Conservation (phyloP, 2,113 vertebrate species). For the Aldabrachelys gigantea region DNA sequence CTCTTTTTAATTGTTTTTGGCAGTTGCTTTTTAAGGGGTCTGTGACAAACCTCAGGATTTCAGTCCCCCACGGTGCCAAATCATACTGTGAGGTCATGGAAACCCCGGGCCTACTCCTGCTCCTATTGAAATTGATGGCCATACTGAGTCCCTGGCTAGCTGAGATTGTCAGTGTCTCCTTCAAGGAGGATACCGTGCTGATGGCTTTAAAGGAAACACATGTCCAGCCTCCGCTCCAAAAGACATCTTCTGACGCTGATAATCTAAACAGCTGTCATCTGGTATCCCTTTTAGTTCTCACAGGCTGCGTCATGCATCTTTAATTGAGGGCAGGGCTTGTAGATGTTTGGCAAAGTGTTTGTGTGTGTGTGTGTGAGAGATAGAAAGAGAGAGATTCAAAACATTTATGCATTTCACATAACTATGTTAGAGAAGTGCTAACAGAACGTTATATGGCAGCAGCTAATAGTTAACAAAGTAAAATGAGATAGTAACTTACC, state of each 20-base stretch:
- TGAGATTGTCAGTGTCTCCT: background rate
- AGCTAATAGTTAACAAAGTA: slow-evolving; percentile 2
- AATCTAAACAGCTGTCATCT: background rate
- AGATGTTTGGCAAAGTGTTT: background rate
- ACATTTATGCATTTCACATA: background rate
- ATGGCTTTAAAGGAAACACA: background rate
- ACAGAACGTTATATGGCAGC: background rate
- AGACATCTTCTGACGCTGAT: background rate
- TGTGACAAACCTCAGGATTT: slow-evolving; percentile 10
- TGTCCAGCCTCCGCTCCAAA: background rate
- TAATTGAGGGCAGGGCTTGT: background rate
- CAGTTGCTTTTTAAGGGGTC: slow-evolving; percentile 12
- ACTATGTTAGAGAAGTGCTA: background rate
- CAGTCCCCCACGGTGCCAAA: background rate
- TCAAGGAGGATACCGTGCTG: background rate
- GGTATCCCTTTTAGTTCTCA: background rate
- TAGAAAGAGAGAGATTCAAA: accelerated
- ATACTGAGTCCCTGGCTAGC: background rate
- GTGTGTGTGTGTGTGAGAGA: accelerated
- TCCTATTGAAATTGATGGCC: background rate
- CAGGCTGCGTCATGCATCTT: background rate
- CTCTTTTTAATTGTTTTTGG: slow-evolving; percentile 36
- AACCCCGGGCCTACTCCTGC: background rate
- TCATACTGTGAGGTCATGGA: background rate
- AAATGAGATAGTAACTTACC: background rate